Conservation (phyloP, 2,797 vertebrate species). For the Momotus momota region DNA sequence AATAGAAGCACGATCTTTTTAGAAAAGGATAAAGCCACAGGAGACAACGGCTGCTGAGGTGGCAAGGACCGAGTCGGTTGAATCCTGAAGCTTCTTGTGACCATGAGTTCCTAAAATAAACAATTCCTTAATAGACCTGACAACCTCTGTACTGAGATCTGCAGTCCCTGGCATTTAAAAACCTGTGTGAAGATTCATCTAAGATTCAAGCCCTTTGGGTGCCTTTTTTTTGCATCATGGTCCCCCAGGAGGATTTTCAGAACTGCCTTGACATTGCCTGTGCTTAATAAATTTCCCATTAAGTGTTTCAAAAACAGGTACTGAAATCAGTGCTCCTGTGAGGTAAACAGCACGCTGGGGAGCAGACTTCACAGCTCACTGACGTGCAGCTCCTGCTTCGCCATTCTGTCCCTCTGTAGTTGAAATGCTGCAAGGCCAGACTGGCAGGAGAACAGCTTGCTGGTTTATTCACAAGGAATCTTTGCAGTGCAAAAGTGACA, state of each 20-base stretch:
- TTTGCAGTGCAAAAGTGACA: background rate
- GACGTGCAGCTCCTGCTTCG: background rate
- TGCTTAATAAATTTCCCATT: constrained; percentile 13
- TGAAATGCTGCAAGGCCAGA: background rate
- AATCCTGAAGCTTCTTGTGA: constrained; percentile 39
- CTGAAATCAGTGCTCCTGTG: constrained; percentile 14
- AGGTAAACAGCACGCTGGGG: background rate
- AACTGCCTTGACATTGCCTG: background rate
- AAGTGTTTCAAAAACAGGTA: background rate
- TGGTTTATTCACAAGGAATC: background rate
- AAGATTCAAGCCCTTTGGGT: background rate
- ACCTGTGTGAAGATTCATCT: background rate
- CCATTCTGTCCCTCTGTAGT: background rate
- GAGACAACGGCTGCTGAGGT: background rate
- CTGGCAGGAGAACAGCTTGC: background rate
- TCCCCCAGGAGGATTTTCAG: background rate
- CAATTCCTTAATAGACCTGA: background rate
- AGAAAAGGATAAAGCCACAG: constrained; percentile 46
- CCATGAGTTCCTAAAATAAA: constrained; percentile 28
- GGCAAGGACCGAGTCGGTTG: background rate
- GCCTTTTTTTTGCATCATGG: background rate
- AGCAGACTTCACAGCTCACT: background rate
- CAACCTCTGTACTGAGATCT: background rate
- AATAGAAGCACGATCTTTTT: constrained; percentile 27
- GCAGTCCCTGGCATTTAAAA: background rate